Evolutionary conservation across 2,797 vertebrate species (phyloP).

Genomic region (Microctenopoma stevenorrisi): DNA sequence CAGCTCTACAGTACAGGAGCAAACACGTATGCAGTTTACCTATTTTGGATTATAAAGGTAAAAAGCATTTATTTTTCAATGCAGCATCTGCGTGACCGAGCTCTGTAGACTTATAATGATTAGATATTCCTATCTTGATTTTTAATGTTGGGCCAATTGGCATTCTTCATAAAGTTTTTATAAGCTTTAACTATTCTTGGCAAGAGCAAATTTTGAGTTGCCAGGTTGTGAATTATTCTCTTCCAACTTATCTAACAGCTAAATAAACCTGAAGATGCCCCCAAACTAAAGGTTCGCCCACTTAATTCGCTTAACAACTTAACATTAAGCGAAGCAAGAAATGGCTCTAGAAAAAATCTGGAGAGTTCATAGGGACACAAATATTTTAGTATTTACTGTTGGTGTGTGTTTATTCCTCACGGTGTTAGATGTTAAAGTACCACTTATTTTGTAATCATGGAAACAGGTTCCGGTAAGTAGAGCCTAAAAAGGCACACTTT

Average conservation of each 20-base stretch:
- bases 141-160: not conserved
- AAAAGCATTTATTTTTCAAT: not conserved
- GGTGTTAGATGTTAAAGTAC: not conserved
- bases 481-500: slow-evolving; percentile 3
- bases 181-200: not conserved
- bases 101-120: not conserved
- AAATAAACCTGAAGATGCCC: not conserved
- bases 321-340: not conserved
- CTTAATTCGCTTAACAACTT: too few species aligned
- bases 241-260: not conserved
- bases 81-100: not conserved
- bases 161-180: not conserved
- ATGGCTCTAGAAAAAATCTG: too few species aligned
- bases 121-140: not conserved
- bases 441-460: too few species aligned
- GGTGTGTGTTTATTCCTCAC: not conserved
- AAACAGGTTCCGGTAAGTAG: too few species aligned
- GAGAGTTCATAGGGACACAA: too few species aligned
- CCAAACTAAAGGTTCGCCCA: not conserved
- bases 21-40: too few species aligned
- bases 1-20: too few species aligned
- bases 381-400: not conserved
- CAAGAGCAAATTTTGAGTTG: not conserved
- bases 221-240: slow-evolving; percentile 2
- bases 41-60: not conserved